Evolutionary conservation across 1,140 invertebrate genomes (phyloP).

Genomic region (Argopecten irradians): DNA sequence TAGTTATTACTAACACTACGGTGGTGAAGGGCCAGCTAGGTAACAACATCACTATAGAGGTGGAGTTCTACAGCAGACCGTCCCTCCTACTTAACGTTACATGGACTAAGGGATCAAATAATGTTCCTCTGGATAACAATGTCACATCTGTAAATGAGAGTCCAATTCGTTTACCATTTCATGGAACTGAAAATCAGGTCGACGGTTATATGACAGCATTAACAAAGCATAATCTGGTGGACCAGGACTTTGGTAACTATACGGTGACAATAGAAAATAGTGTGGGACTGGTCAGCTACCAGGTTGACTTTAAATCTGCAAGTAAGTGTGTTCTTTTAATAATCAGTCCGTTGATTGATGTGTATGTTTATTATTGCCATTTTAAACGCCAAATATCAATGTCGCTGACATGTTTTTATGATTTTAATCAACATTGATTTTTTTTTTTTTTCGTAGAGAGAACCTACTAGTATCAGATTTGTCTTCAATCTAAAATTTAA

Average conservation of each 20-base stretch:
- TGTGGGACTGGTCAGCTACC: not conserved
- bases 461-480: too few species aligned
- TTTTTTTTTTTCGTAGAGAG: too few species aligned
- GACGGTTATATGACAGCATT: not conserved
- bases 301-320: too few species aligned
- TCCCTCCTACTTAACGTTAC: not conserved
- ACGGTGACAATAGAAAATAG: not conserved
- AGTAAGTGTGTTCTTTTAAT: too few species aligned
- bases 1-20: not conserved
- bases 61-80: not conserved
- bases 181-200: not conserved
- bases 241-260: not conserved
- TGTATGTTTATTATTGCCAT: too few species aligned
- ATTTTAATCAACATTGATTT: too few species aligned
- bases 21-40: not conserved
- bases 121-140: not conserved
- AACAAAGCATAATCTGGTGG: not conserved
- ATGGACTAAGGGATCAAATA: not conserved
- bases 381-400: too few species aligned
- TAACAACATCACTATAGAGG: not conserved
- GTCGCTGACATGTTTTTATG: too few species aligned
- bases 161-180: not conserved
- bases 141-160: too few species aligned
- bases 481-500: too few species aligned
- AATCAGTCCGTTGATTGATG: too few species aligned